phyloP scores from a whole-genome alignment of 2,888 invertebrate species.

The Chesias legatella region DNA sequence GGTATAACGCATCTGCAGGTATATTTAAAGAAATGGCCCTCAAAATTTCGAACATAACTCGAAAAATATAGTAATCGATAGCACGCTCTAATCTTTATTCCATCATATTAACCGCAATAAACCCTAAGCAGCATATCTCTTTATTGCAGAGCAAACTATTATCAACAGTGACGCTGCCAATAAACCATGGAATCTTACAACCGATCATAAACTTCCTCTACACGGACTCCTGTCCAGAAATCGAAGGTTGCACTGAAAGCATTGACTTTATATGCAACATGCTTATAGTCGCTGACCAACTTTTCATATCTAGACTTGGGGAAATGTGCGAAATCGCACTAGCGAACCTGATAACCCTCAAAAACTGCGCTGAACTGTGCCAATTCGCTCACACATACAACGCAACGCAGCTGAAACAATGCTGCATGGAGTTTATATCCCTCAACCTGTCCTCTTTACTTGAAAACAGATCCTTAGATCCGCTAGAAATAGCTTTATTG shows the following conservation, averaged over 20 bases:
- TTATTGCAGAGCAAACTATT: slow-evolving; percentile 74
- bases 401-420: slow-evolving; percentile 84
- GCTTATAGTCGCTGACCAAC: slow-evolving; percentile 89
- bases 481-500: slow-evolving; percentile 81
- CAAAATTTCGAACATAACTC: slow-evolving; percentile 2
- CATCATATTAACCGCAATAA: slow-evolving; percentile 3
- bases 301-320: slow-evolving; percentile 85
- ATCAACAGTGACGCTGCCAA: slow-evolving; percentile 79
- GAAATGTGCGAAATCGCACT: slow-evolving; percentile 86
- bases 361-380: slow-evolving; percentile 88
- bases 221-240: slow-evolving; percentile 82
- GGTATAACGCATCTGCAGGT: no score
- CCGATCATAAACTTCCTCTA: slow-evolving; percentile 89
- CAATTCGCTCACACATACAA: slow-evolving; percentile 89
- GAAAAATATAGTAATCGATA: slow-evolving; percentile 4
- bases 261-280: slow-evolving; percentile 87
- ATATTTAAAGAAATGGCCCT: no score
- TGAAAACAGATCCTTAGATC: slow-evolving; percentile 84
- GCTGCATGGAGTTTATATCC: slow-evolving; percentile 88
- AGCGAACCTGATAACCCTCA: slow-evolving; percentile 83
- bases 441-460: slow-evolving; percentile 87
- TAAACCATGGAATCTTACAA: slow-evolving; percentile 81
- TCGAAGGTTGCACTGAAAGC: slow-evolving; percentile 79
- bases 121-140: slow-evolving; percentile 14
- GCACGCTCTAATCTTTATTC: slow-evolving; percentile 7